These are phyloP conservation scores for Ceratina japonica DNA, from an alignment of 1,140 invertebrate genomes.

Conservation along the genomic window DNA sequence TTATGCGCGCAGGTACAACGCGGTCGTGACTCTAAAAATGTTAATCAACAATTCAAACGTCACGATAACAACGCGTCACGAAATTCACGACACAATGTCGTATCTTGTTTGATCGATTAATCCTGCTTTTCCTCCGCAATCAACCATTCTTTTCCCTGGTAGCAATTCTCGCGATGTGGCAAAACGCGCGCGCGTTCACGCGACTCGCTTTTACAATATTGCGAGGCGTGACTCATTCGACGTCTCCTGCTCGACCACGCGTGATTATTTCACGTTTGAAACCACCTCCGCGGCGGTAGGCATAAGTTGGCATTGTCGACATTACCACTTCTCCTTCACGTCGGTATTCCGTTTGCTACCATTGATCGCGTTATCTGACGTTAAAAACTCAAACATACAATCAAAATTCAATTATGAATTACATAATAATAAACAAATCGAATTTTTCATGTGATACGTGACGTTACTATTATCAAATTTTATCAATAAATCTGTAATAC, in stretches of 20 bases:
- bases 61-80: conserved; percentile 42
- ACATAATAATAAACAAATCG: no score
- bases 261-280: conserved; percentile 55
- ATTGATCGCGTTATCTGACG: conserved; percentile 51
- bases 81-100: conserved; percentile 6
- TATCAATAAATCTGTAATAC: no score
- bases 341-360: conserved; percentile 29
- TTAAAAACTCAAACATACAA: no score
- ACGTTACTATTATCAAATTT: no score
- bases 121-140: conserved; percentile 15
- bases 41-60: conserved; percentile 49
- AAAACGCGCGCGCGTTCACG: conserved; percentile 28
- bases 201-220: conserved; percentile 46
- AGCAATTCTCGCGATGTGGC: conserved; percentile 32
- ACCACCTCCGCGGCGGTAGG: conserved; percentile 61
- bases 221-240: conserved; percentile 60
- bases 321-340: conserved; percentile 51
- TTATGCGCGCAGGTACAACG: neutral
- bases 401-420: no score
- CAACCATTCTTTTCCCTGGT: conserved; percentile 17
- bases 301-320: conserved; percentile 50
- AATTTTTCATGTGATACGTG: no score
- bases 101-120: conserved; percentile 16
- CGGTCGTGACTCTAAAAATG: conserved; percentile 5
- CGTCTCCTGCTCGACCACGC: conserved; percentile 62